Conservation (phyloP, 2,797 vertebrate species). For the Crenichthys baileyi region DNA sequence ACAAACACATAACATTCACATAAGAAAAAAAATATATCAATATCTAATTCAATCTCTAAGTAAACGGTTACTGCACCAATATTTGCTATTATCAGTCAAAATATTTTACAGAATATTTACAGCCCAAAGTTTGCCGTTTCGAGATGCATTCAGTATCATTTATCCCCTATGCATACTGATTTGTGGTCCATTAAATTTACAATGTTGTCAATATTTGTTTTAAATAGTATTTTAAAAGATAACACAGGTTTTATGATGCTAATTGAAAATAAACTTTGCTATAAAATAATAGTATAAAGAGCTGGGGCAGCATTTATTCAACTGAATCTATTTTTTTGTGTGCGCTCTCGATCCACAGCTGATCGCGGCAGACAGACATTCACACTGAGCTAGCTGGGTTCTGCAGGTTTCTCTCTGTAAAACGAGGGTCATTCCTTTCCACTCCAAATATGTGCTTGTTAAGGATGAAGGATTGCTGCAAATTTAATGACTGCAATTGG, state of each 20-base stretch:
- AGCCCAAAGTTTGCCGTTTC: neutral
- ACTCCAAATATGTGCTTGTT: neutral
- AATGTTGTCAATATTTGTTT: neutral
- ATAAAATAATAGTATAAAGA: neutral
- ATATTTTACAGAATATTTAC: neutral
- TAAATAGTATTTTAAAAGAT: neutral
- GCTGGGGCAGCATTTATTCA: no score
- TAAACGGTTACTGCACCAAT: neutral
- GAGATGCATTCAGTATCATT: neutral
- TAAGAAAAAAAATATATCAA: neutral
- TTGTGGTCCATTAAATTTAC: neutral
- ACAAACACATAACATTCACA: conserved; percentile 40
- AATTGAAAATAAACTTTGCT: neutral
- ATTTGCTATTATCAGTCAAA: neutral
- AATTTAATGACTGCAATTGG: neutral
- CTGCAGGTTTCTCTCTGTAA: neutral
- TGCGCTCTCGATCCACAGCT: neutral
- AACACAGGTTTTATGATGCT: neutral
- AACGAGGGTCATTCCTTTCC: neutral
- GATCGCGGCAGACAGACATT: neutral
- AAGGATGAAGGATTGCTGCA: neutral
- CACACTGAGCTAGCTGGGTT: neutral
- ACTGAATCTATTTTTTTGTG: no score
- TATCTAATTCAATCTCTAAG: neutral
- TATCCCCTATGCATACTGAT: neutral